Evolutionary conservation across 2,113 vertebrate genomes (phyloP).

Genomic region (Melanocharis versteri): DNA sequence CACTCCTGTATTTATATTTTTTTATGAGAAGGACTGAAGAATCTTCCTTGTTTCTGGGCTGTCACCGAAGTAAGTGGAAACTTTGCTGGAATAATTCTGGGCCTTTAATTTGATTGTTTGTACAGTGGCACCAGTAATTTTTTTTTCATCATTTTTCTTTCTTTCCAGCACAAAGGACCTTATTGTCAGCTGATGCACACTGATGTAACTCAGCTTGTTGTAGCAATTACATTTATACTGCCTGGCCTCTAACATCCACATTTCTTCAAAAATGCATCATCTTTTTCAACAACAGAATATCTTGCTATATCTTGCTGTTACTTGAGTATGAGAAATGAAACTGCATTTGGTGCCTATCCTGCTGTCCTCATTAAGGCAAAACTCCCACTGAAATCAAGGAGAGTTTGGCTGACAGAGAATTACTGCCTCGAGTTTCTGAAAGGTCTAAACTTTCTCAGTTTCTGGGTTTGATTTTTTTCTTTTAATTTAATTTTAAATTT

Average conservation of each 20-base stretch:
- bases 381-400: conserved; percentile 5
- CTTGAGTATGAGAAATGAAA: background rate
- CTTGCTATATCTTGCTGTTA: background rate
- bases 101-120: conserved; percentile 20
- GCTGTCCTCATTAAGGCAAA: conserved; percentile 41
- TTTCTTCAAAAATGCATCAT: background rate
- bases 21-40: background rate
- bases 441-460: background rate
- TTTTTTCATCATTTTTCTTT: conserved; percentile 11
- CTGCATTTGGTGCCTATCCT: background rate
- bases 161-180: background rate
- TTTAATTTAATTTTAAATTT: background rate
- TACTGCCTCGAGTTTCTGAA: background rate
- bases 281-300: conserved; percentile 1
- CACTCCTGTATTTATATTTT: background rate
- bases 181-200: background rate
- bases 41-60: background rate
- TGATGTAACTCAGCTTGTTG: background rate
- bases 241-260: background rate
- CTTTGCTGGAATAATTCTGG: background rate
- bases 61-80: background rate
- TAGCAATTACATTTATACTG: background rate
- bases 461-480: background rate
- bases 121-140: background rate
- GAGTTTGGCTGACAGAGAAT: background rate